These are phyloP conservation scores for Lucilia cuprina DNA, from an alignment of 1,140 invertebrate species.

Conservation along the genomic window DNA sequence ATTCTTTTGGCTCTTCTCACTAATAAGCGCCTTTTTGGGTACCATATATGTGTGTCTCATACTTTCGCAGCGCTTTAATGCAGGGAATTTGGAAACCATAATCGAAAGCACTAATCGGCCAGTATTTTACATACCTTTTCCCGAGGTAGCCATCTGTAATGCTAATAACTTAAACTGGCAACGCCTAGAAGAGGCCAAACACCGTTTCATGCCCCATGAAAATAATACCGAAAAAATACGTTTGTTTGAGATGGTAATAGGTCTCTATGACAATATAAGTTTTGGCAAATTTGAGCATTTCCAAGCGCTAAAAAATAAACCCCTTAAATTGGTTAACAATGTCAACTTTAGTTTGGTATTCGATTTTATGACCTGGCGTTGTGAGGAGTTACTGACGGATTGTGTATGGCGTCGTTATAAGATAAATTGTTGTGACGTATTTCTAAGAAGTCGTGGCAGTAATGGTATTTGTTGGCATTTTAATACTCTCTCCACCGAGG, in stretches of 20 bases:
- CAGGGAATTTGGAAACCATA: constrained; percentile 48
- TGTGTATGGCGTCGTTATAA: constrained; percentile 52
- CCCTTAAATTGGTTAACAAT: constrained; percentile 44
- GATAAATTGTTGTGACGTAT: constrained; percentile 57
- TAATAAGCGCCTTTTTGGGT: constrained; percentile 50
- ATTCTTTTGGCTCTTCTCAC: constrained; percentile 52
- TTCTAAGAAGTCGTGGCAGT: constrained; percentile 62
- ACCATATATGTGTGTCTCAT: constrained; percentile 54
- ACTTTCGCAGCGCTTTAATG: constrained; percentile 52
- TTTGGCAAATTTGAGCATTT: constrained; percentile 55
- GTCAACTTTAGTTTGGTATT: constrained; percentile 53
- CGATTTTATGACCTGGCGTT: constrained; percentile 56
- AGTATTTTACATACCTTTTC: constrained; percentile 56
- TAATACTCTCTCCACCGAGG: constrained; percentile 64
- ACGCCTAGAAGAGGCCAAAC: constrained; percentile 48
- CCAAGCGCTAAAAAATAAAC: constrained; percentile 43
- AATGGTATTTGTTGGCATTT: constrained; percentile 68
- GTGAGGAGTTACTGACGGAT: constrained; percentile 51
- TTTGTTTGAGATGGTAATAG: constrained; percentile 36
- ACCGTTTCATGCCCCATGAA: constrained; percentile 48
- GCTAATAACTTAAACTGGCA: constrained; percentile 56
- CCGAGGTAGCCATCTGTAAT: constrained; percentile 58
- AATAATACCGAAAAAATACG: constrained; percentile 37
- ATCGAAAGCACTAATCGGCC: constrained; percentile 56
- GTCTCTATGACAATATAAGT: constrained; percentile 46